Evolutionary conservation across 2,113 vertebrate species (phyloP).

Genomic region (Thryonomys swinderianus): DNA sequence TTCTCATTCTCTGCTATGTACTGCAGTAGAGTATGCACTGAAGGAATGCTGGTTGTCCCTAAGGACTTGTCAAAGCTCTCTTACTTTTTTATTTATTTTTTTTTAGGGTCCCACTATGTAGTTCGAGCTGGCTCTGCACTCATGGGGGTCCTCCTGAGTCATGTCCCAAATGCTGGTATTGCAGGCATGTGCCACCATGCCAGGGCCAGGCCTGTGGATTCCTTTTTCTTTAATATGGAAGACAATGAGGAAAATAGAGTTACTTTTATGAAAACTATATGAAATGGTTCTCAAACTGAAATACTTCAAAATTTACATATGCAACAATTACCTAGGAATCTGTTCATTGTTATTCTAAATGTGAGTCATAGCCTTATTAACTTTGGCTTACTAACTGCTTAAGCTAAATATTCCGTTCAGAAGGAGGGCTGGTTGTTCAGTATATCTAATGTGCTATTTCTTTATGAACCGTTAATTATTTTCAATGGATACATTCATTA

Average conservation of each 20-base stretch:
- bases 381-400: slow-evolving; percentile 52
- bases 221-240: not conserved
- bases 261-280: slow-evolving; percentile 34
- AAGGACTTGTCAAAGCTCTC: slow-evolving; percentile 2
- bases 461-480: slow-evolving; percentile 41
- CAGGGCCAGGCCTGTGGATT: too few relatives aligned
- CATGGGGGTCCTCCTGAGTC: too few relatives aligned
- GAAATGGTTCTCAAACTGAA: not conserved
- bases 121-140: too few relatives aligned
- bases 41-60: not conserved
- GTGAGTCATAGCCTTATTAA: slow-evolving; percentile 64
- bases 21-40: not conserved
- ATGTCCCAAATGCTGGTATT: too few relatives aligned
- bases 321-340: slow-evolving; percentile 11
- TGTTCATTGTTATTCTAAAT: slow-evolving; percentile 1
- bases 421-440: slow-evolving; percentile 3
- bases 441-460: slow-evolving; percentile 10
- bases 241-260: slow-evolving; percentile 4
- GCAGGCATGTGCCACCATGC: too few relatives aligned
- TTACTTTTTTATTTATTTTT: too few relatives aligned
- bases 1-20: slow-evolving; percentile 8
- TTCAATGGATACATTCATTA: slow-evolving; percentile 53
- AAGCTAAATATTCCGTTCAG: slow-evolving; percentile 35
- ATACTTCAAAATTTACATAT: slow-evolving; percentile 41
- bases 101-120: too few relatives aligned